These are phyloP conservation scores for Sphaeridia pumilis DNA, from an alignment of 2,888 invertebrate genomes.

Conservation along the genomic window DNA sequence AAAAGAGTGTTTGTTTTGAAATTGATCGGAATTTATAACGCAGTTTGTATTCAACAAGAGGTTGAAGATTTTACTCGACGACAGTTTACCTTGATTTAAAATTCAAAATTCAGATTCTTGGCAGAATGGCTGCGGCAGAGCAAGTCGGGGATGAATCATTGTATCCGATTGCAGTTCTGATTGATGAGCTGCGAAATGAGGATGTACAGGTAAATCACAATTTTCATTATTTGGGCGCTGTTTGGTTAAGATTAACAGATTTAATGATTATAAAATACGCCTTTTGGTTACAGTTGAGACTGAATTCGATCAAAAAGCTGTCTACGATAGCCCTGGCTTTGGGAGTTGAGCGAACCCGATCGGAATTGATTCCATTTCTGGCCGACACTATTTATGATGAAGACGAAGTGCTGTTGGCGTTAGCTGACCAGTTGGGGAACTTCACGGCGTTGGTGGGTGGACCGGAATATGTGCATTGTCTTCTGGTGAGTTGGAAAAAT, in stretches of 20 bases:
- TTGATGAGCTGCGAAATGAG: constrained; percentile 98
- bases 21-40: too few species aligned
- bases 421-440: constrained; percentile 94
- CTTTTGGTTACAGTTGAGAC: constrained; percentile 76
- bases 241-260: too few species aligned
- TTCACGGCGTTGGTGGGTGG: constrained; percentile 95
- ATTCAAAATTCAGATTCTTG: too few species aligned
- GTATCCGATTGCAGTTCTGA: constrained; percentile 98
- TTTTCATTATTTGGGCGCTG: too few species aligned
- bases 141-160: constrained; percentile 79
- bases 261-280: too few species aligned
- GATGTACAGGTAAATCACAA: constrained; percentile 61
- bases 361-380: constrained; percentile 94
- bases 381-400: constrained; percentile 99
- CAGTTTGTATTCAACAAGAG: too few species aligned
- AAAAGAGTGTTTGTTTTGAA: too few species aligned
- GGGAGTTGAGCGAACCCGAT: constrained; percentile 88
- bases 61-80: too few species aligned
- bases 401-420: constrained; percentile 92
- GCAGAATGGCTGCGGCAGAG: constrained; percentile 59
- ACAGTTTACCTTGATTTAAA: too few species aligned
- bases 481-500: too few species aligned
- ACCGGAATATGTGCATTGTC: constrained; percentile 86
- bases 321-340: constrained; percentile 98
- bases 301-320: constrained; percentile 96